phyloP scores from a whole-genome alignment of 2,888 invertebrate genomes.

The Lampropteryx suffumata region DNA sequence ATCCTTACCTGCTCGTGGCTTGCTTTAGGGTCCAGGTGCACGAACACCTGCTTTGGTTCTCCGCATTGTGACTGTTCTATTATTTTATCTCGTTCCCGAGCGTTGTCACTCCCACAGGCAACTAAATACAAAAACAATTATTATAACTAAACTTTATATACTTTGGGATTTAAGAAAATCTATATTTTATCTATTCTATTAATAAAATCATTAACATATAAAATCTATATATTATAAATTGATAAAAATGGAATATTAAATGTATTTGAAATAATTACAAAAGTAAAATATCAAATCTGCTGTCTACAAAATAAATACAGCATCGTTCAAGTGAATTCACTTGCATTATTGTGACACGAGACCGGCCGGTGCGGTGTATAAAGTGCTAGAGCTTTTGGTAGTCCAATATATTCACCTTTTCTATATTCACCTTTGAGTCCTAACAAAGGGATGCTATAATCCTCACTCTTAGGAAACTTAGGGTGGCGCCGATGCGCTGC shows the following conservation, averaged over 20 bases:
- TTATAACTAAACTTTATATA: not conserved
- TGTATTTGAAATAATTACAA: too few relatives aligned
- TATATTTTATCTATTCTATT: too few relatives aligned
- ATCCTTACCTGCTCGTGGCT: constrained; percentile 64
- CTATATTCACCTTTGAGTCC: constrained; percentile 47
- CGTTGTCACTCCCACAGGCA: constrained; percentile 56
- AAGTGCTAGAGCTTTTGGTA: not conserved
- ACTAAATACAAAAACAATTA: constrained; percentile 41
- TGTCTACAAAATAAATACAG: not conserved
- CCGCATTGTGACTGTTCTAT: constrained; percentile 70
- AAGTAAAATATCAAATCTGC: not conserved
- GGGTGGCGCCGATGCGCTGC: constrained; percentile 58
- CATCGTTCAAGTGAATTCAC: constrained; percentile 14
- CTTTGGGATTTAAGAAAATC: too few relatives aligned
- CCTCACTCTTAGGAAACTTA: constrained; percentile 57
- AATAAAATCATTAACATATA: too few relatives aligned
- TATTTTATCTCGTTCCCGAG: constrained; percentile 54
- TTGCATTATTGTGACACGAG: constrained; percentile 25
- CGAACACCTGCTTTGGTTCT: constrained; percentile 68
- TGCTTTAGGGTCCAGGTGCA: constrained; percentile 55
- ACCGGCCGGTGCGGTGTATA: not conserved
- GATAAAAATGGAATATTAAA: too few relatives aligned
- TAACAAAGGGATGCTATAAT: constrained; percentile 36
- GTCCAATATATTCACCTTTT: constrained; percentile 53
- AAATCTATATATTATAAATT: too few relatives aligned